These are phyloP conservation scores for Tiliacea aurago DNA, from an alignment of 2,888 invertebrate species.

Conservation along the genomic window DNA sequence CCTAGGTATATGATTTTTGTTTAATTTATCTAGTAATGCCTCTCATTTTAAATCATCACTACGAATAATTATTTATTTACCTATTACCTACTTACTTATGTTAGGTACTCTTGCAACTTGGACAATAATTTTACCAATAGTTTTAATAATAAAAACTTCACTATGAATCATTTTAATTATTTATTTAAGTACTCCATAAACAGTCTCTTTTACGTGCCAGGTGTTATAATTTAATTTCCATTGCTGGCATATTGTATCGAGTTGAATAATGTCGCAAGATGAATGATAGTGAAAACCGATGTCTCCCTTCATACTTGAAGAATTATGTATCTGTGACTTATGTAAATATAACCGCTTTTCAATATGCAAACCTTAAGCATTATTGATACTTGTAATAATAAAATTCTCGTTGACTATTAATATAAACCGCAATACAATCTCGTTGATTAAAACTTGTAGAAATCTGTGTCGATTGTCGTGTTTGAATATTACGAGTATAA, in stretches of 20 bases:
- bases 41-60: too few relatives aligned
- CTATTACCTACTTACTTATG: background rate
- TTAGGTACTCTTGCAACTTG: slow-evolving; percentile 1
- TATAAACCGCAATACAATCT: slow-evolving; percentile 33
- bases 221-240: background rate
- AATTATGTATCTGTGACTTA: slow-evolving; percentile 38
- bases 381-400: slow-evolving; percentile 39
- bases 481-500: slow-evolving; percentile 20
- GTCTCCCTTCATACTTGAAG: slow-evolving; percentile 29
- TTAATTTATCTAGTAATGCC: background rate
- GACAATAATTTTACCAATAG: background rate
- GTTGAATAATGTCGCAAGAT: background rate
- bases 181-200: too few relatives aligned
- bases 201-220: background rate
- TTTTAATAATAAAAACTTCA: background rate
- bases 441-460: slow-evolving; percentile 9
- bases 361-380: slow-evolving; percentile 29
- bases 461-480: slow-evolving; percentile 20
- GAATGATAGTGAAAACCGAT: slow-evolving; percentile 23
- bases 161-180: background rate
- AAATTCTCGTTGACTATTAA: slow-evolving; percentile 35
- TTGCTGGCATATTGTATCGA: background rate
- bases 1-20: too few relatives aligned
- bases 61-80: too few relatives aligned
- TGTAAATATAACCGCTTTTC: slow-evolving; percentile 38